A percentile compares a stretch with the other conserved stretches of the same genome.
Evolutionary conservation across 2,113 vertebrate species (phyloP).

Genomic region (Lota lota): DNA sequence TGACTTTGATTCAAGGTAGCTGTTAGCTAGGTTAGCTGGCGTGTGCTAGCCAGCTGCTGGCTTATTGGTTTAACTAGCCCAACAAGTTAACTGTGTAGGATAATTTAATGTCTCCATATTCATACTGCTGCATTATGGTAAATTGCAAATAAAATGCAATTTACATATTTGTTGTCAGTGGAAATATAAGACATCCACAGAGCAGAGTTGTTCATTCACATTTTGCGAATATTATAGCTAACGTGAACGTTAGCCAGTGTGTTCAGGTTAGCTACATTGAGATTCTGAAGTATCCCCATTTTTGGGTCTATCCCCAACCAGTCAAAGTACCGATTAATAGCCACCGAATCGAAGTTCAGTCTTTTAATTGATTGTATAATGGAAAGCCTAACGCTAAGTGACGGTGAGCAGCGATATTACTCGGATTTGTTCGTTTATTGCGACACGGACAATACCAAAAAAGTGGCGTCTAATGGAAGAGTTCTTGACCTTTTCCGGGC

Average conservation of each 20-base stretch:
- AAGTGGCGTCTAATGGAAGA: constrained; percentile 90
- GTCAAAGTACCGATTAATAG: constrained; percentile 48
- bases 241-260: constrained; percentile 45
- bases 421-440: constrained; percentile 95
- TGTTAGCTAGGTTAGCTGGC: constrained; percentile 46
- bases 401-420: constrained; percentile 95
- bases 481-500: constrained; percentile 95
- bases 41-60: constrained; percentile 50
- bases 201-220: not conserved
- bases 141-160: not conserved
- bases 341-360: constrained; percentile 36
- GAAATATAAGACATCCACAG: constrained; percentile 11
- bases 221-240: constrained; percentile 40
- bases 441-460: constrained; percentile 96
- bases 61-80: constrained; percentile 50
- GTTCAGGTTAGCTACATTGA: constrained; percentile 33
- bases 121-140: not conserved
- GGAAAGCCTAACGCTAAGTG: constrained; percentile 93
- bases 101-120: constrained; percentile 17
- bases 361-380: constrained; percentile 64
- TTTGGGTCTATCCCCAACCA: constrained; percentile 44
- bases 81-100: constrained; percentile 59
- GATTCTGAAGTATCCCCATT: constrained; percentile 68
- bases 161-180: constrained; percentile 6
- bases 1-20: constrained; percentile 69